Evolutionary conservation across 2,113 vertebrate species (phyloP).

Genomic region (Mungos mungo): DNA sequence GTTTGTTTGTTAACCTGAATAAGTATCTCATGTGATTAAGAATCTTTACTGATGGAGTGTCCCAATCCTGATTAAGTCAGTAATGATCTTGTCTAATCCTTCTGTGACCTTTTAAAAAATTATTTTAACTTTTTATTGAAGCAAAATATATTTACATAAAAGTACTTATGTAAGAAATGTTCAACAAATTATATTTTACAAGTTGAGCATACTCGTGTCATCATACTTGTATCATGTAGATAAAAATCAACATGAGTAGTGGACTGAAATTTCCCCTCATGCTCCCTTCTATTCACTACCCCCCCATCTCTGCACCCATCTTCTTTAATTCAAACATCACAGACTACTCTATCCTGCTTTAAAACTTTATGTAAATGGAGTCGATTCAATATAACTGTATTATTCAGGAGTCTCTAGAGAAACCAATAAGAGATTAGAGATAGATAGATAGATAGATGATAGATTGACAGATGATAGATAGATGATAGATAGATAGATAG

Average conservation of each 20-base stretch:
- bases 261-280: not conserved
- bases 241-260: not conserved
- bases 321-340: not conserved
- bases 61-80: not conserved
- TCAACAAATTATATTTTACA: not conserved
- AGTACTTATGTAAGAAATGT: not conserved
- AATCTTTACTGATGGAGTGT: not conserved
- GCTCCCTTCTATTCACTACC: not conserved
- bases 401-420: not conserved
- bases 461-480: not conserved
- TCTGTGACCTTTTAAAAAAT: not conserved
- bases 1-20: not conserved
- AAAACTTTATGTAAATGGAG: not conserved
- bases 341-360: not conserved
- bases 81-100: not conserved
- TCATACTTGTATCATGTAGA: not conserved
- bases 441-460: not conserved
- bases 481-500: too few relatives aligned
- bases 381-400: not conserved
- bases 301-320: not conserved
- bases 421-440: not conserved
- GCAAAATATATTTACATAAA: not conserved
- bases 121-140: not conserved
- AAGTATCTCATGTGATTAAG: not conserved
- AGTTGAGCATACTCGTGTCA: not conserved